phyloP scores from a whole-genome alignment of 2,888 invertebrate genomes.

The Sympetrum striolatum region DNA sequence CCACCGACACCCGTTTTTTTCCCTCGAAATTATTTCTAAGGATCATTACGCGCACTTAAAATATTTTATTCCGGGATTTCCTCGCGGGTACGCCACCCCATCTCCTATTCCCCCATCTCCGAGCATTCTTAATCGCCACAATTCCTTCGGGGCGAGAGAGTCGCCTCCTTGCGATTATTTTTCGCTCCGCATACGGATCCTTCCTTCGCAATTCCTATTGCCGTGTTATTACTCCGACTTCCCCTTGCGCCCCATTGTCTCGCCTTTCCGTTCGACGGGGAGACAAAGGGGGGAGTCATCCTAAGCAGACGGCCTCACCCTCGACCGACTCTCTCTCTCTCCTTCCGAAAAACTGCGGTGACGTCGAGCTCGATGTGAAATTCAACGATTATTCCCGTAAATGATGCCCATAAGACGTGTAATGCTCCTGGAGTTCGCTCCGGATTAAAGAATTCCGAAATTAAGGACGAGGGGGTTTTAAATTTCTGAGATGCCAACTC shows the following conservation, averaged over 20 bases:
- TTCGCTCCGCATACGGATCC: not conserved
- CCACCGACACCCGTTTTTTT: not conserved
- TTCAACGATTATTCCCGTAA: not conserved
- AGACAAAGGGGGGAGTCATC: not conserved
- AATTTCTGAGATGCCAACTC: too few species aligned
- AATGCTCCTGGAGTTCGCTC: not conserved
- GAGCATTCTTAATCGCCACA: conserved; percentile 32
- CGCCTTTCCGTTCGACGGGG: not conserved
- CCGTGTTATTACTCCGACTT: conserved; percentile 15
- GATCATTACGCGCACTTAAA: conserved; percentile 39
- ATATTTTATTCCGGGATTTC: conserved; percentile 42
- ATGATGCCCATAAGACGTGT: not conserved
- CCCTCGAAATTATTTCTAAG: conserved; percentile 35
- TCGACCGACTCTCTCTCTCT: not conserved
- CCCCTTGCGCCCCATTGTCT: conserved; percentile 19
- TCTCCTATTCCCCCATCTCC: not conserved
- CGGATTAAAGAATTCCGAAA: not conserved
- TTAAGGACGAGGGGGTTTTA: too few species aligned
- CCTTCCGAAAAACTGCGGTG: not conserved
- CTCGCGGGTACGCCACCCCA: conserved; percentile 7
- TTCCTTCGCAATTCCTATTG: conserved; percentile 19
- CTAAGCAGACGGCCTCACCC: not conserved
- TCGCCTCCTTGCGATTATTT: not conserved
- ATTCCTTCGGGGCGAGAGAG: conserved; percentile 7
- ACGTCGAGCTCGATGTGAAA: not conserved